phyloP scores from a whole-genome alignment of 2,797 vertebrate genomes.

The Phataginus tetradactyla region DNA sequence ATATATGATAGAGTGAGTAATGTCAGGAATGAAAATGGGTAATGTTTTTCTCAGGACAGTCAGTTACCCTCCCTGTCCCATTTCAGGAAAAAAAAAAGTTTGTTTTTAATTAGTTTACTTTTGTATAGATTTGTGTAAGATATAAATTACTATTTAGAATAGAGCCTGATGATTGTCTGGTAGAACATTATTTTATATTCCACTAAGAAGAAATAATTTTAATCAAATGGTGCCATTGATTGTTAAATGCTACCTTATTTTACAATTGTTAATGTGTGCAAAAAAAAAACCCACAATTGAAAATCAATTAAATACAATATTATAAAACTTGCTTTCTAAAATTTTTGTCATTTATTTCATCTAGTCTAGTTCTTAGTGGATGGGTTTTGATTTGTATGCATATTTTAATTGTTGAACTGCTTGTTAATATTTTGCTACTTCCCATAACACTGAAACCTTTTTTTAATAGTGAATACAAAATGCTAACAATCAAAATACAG shows the following conservation, averaged over 20 bases:
- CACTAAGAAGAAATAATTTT: neutral
- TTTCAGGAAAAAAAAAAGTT: neutral
- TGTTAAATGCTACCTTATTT: neutral
- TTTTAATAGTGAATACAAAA: neutral
- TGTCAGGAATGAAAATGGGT: conserved; percentile 58
- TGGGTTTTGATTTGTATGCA: neutral
- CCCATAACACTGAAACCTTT: neutral
- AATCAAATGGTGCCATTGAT: neutral
- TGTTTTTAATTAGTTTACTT: conserved; percentile 1
- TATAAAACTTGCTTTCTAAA: neutral
- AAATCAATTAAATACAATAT: neutral
- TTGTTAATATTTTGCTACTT: neutral
- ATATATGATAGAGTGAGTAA: conserved; percentile 58
- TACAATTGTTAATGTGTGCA: neutral
- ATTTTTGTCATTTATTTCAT: neutral
- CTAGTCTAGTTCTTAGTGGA: neutral
- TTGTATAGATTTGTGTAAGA: neutral
- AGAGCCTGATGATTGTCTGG: neutral
- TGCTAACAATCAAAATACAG: neutral
- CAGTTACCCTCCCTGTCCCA: neutral
- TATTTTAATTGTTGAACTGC: neutral
- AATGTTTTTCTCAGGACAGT: conserved; percentile 33
- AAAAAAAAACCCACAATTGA: neutral
- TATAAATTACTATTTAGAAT: neutral
- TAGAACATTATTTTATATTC: neutral